Evolutionary conservation across 1,140 invertebrate genomes (phyloP), one percentile per base, ranked within the genome.

Genomic region (Nautilus pompilius): DNA sequence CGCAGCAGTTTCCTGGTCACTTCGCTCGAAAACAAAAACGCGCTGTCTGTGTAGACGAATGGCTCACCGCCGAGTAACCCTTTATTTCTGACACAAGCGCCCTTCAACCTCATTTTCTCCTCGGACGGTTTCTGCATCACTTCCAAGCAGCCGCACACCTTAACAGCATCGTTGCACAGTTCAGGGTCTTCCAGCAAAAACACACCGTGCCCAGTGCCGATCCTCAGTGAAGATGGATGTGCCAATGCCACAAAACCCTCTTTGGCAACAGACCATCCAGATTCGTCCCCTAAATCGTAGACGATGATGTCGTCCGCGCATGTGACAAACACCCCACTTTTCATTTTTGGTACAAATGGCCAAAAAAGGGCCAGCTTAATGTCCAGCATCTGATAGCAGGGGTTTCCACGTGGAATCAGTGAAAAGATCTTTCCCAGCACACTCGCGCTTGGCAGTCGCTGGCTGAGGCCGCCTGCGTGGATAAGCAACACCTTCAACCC

Each of bases 241-340:
- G 82, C 84, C 13, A 85, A 53, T 15, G 81, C 83, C 56, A 79
- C 82, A 60, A 85, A 83, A 8, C 83, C 84, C 57, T 63, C 64
- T 29, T 73, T 66, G 6, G 73, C 60, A 69, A 84, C 75, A 17
- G 62, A 60, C 75, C 80, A 80, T 20, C 68, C 65, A 24, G 32
- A 33, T 6, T 72, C 62, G 20, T 32, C 26, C n/a, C 67, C 71
- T 54, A 84, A 58, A 54, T 68, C 68, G 69, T 77, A 85, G 8
- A 80, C 80, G 51, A 84, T 73, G 33, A 86, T 78, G 60, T 83
- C 83, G 72, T 86, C 84, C 24, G 84, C 82, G 66, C 82, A 81
- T 13, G 77, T 74, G 1, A 85, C 60, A 68, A 85, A 84, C n/a
- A 84, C 68, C 5, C 84, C 84, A n/a, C 81, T 72, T 5, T 70